These are phyloP conservation scores for Enteromius unitaeniatus DNA, from an alignment of 2,797 vertebrate species.

Conservation along the genomic window DNA sequence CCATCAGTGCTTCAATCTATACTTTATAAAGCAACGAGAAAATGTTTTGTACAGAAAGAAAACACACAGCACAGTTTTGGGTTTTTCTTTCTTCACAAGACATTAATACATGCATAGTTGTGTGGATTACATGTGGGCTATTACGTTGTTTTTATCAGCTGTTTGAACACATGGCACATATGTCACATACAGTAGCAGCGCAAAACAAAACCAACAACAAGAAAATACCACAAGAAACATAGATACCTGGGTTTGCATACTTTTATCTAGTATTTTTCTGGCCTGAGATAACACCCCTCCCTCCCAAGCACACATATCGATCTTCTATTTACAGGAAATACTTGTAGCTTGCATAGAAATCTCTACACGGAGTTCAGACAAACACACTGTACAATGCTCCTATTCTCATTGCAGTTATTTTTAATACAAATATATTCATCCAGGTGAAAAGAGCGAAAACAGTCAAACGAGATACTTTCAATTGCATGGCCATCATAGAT, in stretches of 20 bases:
- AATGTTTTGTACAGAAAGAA: no score
- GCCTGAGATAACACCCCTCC: not conserved
- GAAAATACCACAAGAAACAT: not conserved
- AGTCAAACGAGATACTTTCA: not conserved
- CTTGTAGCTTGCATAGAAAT: no score
- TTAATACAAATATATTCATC: conserved; percentile 51
- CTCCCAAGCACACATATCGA: not conserved
- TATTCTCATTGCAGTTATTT: conserved; percentile 53
- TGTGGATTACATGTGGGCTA: no score
- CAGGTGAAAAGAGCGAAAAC: conserved; percentile 16
- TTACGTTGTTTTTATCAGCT: no score
- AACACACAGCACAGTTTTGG: no score
- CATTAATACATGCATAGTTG: no score
- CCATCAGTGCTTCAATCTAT: no score
- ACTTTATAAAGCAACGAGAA: no score
- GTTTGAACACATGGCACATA: no score
- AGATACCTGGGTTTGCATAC: not conserved
- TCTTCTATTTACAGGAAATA: conserved; percentile 45
- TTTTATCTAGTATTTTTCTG: not conserved
- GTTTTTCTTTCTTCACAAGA: no score
- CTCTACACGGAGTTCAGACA: conserved; percentile 57
- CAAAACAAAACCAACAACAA: no score
- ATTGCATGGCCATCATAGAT: not conserved
- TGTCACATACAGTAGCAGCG: no score
- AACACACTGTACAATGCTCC: conserved; percentile 33